Evolutionary conservation across 1,140 invertebrate species (phyloP).

Genomic region (Phortica variegata): DNA sequence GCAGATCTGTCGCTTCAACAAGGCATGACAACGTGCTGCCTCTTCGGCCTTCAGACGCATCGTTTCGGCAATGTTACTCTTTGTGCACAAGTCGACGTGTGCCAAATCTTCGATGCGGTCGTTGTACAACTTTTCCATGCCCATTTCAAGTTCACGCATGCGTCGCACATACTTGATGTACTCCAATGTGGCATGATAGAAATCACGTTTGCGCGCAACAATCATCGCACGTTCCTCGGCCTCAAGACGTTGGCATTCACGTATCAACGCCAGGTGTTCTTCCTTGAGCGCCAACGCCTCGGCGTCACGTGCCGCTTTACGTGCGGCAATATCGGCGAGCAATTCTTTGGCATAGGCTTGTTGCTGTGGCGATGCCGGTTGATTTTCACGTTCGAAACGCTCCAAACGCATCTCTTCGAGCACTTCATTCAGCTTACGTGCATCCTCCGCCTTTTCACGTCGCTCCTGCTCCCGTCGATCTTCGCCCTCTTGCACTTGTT

Average conservation of each 20-base stretch:
- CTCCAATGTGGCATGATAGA: slow-evolving; percentile 35
- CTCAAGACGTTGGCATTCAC: slow-evolving; percentile 30
- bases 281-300: slow-evolving; percentile 23
- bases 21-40: slow-evolving; percentile 28
- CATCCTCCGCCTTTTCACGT: slow-evolving; percentile 25
- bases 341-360: slow-evolving; percentile 34
- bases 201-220: slow-evolving; percentile 18
- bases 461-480: slow-evolving; percentile 16
- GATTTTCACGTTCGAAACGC: slow-evolving; percentile 29
- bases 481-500: slow-evolving; percentile 32
- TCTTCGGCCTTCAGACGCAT: slow-evolving; percentile 21
- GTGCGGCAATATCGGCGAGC: slow-evolving; percentile 27
- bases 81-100: slow-evolving; percentile 41
- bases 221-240: slow-evolving; percentile 21
- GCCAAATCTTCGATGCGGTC: slow-evolving; percentile 39
- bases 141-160: slow-evolving; percentile 37
- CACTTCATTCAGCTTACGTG: slow-evolving; percentile 16
- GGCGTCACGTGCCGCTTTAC: slow-evolving; percentile 15
- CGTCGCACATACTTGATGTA: slow-evolving; percentile 34
- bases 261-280: slow-evolving; percentile 31
- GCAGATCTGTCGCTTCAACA: slow-evolving; percentile 36
- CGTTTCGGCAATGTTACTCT: slow-evolving; percentile 28
- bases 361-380: not conserved
- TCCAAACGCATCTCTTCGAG: slow-evolving; percentile 44
- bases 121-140: slow-evolving; percentile 37